Base-by-base conservation (phyloP, 2,888 invertebrate genomes). In the Graphium colonna region DNA sequence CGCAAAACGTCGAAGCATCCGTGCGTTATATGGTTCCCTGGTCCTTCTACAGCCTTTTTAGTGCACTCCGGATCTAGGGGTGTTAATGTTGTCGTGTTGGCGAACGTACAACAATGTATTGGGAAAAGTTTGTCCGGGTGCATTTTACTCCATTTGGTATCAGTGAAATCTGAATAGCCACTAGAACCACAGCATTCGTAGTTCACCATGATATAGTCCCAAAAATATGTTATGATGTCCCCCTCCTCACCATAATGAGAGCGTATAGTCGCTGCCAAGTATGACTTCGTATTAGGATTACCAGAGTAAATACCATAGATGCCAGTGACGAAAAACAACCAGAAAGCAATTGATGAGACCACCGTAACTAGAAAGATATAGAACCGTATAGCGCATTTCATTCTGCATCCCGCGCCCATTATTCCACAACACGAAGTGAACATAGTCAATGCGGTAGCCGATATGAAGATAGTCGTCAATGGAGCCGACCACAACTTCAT, bases 371-470 rank as follows among this genome's bases (percentile, higher is more conserved):
- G 73, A 28, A 85, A 75, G 12, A 88, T 69, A 61, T 88, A 89
- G 0, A 79, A 68, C 56, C 87, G 84, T 1, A 86, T 67, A 0
- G 87, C 86, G 46, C 85, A 87, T 69, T 82, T 81, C 9, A 80
- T 48, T 60, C 69, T 78, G 57, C 85, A 88, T 0, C 84, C 83
- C 0, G 88, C 83, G 1, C 86, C 85, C 1, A 87, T 59, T 0
- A 88, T 70, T 0, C 89, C 89, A 53, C 86, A 89, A 48, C 85
- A 85, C 0, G 88, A 82, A 0, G 86, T 84, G 42, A 82, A 46
- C 71, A 84, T 80, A 0, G 77, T 69, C 0, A 85, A 15, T 0
- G 68, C 36, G 0, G 79, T 66, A 33, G 86, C 51, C 0, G 80
- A 77, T 28, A 83, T 76, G 0, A 88, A 58, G 7, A 88, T 62